Percentiles rank a stretch among this genome's conserved stretches.
Evolutionary conservation across 2,888 invertebrate genomes (phyloP).

Genomic region (Cordylochernes scorpioides): DNA sequence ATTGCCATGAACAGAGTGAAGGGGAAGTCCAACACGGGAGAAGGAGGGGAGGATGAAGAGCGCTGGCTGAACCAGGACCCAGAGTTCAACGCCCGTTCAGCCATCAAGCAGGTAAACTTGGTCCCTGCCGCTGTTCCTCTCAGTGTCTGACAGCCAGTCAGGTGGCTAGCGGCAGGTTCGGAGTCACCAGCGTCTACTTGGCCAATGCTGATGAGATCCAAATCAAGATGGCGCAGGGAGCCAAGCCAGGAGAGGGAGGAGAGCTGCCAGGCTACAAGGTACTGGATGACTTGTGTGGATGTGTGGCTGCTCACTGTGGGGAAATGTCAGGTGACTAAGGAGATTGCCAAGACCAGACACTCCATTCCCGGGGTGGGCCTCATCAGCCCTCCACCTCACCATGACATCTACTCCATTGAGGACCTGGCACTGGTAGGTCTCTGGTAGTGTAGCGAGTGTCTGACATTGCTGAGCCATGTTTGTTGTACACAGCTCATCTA

Average conservation of each 20-base stretch:
- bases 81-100: slow-evolving; percentile 54
- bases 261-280: slow-evolving; percentile 67
- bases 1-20: slow-evolving; percentile 91
- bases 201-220: slow-evolving; percentile 94
- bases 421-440: slow-evolving; percentile 54
- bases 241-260: slow-evolving; percentile 96
- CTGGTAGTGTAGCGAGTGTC: not conserved
- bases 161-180: slow-evolving; percentile 91
- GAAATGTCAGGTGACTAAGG: slow-evolving; percentile 51
- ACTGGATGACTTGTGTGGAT: not conserved
- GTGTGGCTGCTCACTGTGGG: not conserved
- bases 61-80: slow-evolving; percentile 51
- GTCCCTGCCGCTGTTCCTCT: no score
- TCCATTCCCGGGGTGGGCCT: slow-evolving; percentile 88
- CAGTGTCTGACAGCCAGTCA: slow-evolving; percentile 12
- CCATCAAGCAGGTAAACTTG: slow-evolving; percentile 71
- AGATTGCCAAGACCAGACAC: slow-evolving; percentile 79
- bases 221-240: slow-evolving; percentile 99
- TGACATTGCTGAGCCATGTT: slow-evolving; percentile 8
- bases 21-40: slow-evolving; percentile 95
- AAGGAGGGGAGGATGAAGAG: slow-evolving; percentile 49
- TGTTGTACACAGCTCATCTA: slow-evolving; percentile 41
- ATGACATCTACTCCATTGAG: slow-evolving; percentile 98
- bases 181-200: slow-evolving; percentile 85
- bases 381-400: slow-evolving; percentile 96